These are phyloP conservation scores for Phorcus lineatus DNA, from an alignment of 2,888 invertebrate genomes.

Conservation along the genomic window DNA sequence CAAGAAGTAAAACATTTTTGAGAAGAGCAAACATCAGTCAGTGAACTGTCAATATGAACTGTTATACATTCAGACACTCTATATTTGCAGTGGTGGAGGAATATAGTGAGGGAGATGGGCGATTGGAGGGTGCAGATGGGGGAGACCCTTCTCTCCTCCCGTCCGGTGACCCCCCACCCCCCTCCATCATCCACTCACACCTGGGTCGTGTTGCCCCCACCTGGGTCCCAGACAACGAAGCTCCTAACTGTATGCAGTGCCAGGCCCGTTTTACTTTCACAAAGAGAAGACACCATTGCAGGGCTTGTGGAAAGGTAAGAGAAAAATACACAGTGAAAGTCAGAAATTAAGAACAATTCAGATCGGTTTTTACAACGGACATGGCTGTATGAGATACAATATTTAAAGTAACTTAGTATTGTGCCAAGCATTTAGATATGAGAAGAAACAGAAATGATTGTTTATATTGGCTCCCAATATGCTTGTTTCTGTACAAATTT, in stretches of 20 bases:
- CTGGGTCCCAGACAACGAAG: conserved; percentile 91
- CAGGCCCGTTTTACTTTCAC: conserved; percentile 87
- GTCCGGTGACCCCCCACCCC: conserved; percentile 40
- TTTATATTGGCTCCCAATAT: too few relatives aligned
- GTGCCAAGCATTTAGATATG: too few relatives aligned
- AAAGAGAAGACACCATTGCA: conserved; percentile 87
- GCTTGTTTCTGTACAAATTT: too few relatives aligned
- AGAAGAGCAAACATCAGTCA: too few relatives aligned
- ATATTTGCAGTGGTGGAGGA: conserved; percentile 19
- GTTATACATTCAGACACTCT: background rate
- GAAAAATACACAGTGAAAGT: too few relatives aligned
- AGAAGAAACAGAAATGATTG: too few relatives aligned
- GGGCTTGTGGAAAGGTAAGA: conserved; percentile 87
- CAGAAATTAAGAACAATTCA: too few relatives aligned
- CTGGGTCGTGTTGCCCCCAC: conserved; percentile 87
- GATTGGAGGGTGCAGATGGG: conserved; percentile 37
- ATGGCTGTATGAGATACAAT: too few relatives aligned
- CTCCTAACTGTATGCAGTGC: conserved; percentile 89
- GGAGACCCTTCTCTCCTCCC: background rate
- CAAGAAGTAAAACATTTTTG: too few relatives aligned
- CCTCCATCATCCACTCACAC: conserved; percentile 46
- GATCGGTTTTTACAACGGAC: too few relatives aligned
- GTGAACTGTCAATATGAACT: background rate
- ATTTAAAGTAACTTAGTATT: too few relatives aligned
- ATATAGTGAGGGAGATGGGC: background rate